phyloP scores from a whole-genome alignment of 2,113 vertebrate species.

The Cairina moschata region DNA sequence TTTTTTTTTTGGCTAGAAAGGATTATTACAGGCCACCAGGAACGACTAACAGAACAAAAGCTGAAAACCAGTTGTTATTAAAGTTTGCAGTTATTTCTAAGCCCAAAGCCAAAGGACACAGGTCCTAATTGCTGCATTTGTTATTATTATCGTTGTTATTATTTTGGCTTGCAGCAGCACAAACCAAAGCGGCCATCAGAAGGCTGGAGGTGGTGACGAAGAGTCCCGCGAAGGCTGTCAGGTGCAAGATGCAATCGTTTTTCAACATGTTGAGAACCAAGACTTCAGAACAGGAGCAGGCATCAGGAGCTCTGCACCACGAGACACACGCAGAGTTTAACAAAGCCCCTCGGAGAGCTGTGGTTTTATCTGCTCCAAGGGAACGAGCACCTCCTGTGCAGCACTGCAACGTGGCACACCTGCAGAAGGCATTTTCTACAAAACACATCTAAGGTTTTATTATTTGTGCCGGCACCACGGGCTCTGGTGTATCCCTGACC shows the following conservation, averaged over 20 bases:
- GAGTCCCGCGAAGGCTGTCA: background rate
- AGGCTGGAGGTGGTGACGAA: background rate
- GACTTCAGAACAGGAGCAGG: background rate
- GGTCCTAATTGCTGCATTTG: background rate
- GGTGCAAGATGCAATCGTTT: background rate
- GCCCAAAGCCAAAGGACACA: background rate
- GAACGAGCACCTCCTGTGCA: background rate
- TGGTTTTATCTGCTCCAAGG: background rate
- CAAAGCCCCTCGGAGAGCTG: background rate
- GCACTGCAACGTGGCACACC: background rate
- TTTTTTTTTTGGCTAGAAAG: background rate
- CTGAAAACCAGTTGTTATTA: background rate
- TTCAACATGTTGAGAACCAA: background rate
- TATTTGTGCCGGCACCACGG: background rate
- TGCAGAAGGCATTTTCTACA: background rate
- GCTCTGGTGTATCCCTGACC: constrained; percentile 18
- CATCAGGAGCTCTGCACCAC: fast-evolving
- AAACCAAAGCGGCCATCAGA: fast-evolving
- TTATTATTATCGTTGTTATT: background rate
- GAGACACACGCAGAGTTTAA: fast-evolving
- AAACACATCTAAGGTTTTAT: constrained; percentile 6
- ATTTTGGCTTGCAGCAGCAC: background rate
- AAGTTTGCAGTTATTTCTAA: background rate
- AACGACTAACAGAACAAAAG: background rate
- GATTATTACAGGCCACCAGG: background rate